A percentile compares a stretch with the other conserved stretches of the same genome.
Conservation (phyloP, 2,797 vertebrate species). For the Rhinichthys osculus region DNA sequence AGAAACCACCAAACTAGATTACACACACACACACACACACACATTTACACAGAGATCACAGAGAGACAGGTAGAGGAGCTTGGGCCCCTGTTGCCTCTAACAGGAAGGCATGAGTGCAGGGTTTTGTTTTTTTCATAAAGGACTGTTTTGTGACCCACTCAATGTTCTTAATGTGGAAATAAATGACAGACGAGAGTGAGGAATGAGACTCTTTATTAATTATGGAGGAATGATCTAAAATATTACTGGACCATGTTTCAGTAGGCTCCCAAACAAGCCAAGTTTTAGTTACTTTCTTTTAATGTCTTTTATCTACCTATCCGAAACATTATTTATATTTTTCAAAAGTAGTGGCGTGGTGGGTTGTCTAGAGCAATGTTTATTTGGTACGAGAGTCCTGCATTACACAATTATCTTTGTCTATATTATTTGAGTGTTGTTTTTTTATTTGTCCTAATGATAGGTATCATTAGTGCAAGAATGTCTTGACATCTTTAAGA, state of each 20-base stretch:
- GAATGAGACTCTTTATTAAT: not conserved
- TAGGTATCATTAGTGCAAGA: not conserved
- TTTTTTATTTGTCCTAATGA: not conserved
- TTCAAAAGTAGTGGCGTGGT: not conserved
- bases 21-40: not conserved
- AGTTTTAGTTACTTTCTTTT: not conserved
- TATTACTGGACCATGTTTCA: not conserved
- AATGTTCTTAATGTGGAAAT: not conserved
- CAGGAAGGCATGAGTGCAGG: slow-evolving; percentile 39
- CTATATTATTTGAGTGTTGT: not conserved
- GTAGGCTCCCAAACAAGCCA: not conserved
- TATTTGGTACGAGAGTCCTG: not conserved
- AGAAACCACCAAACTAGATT: slow-evolving; percentile 59
- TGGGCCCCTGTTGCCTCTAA: slow-evolving; percentile 26
- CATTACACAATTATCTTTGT: not conserved
- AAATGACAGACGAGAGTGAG: not conserved
- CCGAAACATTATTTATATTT: not conserved
- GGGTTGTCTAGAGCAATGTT: not conserved
- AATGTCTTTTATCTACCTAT: not conserved
- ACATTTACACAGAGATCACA: slow-evolving; percentile 32
- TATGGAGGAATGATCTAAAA: not conserved
- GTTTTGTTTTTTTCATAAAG: not conserved
- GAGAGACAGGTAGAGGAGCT: slow-evolving; percentile 24
- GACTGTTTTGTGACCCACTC: not conserved
- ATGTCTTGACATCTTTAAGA: not conserved